phyloP scores from a whole-genome alignment of 2,888 invertebrate species.

The Sminthurides aquaticus region DNA sequence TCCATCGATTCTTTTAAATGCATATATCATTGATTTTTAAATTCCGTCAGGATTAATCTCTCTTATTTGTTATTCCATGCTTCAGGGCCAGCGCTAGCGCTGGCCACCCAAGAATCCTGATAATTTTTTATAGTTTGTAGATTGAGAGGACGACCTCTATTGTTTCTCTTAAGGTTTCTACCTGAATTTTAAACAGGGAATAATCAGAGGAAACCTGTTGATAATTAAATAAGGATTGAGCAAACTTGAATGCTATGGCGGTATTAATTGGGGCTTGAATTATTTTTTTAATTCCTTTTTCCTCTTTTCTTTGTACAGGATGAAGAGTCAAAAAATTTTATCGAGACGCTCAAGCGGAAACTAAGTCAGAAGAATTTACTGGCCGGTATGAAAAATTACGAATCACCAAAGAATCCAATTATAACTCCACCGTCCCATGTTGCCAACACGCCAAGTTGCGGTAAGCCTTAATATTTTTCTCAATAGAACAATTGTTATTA shows the following conservation, averaged over 20 bases:
- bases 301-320: slow-evolving; percentile 33
- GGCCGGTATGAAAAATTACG: slow-evolving; percentile 23
- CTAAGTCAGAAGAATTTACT: slow-evolving; percentile 41
- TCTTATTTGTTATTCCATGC: too few species aligned
- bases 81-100: too few species aligned
- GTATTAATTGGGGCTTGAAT: neutral
- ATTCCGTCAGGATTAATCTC: neutral
- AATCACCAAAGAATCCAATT: slow-evolving; percentile 4
- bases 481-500: neutral
- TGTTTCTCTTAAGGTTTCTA: too few species aligned
- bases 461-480: neutral
- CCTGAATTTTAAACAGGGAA: too few species aligned
- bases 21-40: neutral
- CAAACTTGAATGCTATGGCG: neutral
- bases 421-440: neutral
- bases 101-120: too few species aligned
- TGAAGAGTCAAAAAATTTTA: slow-evolving; percentile 42
- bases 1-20: neutral
- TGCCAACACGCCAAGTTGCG: neutral
- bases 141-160: too few species aligned
- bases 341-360: slow-evolving; percentile 42
- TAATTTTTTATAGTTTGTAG: too few species aligned
- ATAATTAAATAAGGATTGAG: neutral
- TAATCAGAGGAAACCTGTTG: neutral
- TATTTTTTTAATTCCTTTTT: neutral